Evolutionary conservation across 2,888 invertebrate genomes (phyloP), one percentile per base, ranked within the genome.

Genomic region (Caenorhabditis doughertyi): DNA sequence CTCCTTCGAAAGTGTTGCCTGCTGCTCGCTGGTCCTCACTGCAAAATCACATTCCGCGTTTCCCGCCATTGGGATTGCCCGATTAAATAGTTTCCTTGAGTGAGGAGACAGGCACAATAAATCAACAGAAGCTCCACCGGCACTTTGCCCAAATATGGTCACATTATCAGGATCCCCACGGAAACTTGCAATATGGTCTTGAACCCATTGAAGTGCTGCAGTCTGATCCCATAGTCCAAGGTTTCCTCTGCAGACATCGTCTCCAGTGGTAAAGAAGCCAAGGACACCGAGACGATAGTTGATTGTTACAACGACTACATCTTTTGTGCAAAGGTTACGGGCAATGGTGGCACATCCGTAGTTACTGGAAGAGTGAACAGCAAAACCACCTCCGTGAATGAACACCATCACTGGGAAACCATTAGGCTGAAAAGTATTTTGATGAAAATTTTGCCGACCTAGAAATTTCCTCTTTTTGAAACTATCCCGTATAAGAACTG

Each of bases 61-160:
- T 1, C 89, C 89, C 9, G 84, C 86, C 88, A 89, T 88, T 27
- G 87, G 85, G 39, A 88, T 86, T 4, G 87, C 84, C 13, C 87
- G 67, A 53, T 85, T 80, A 73, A 89, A 89, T 0, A 89, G 80
- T 49, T 85, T 84, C 64, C 83, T 74, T 25, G 89, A 87, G 29
- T 87, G 84, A 8, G 89, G 89, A 16, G 85, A 85, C n/a, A 89
- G 39, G 16, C 79, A 72, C 13, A 89, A 73, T 16, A 88, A 71
- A 65, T 89, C 89, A 3, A 81, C 85, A 11, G 85, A 85, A 0
- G 86, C 87, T 42, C 88, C 89, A 16, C 90, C 90, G 11, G 89
- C 89, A 80, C 88, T 88, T 55, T 90, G 90, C 1, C 90, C 90
- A 71, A 91, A 91, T 16, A 91, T 85, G 3, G 91, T 91, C 21